These are phyloP conservation scores for Drosophila koepferae DNA, from an alignment of 2,888 invertebrate species.

Conservation along the genomic window DNA sequence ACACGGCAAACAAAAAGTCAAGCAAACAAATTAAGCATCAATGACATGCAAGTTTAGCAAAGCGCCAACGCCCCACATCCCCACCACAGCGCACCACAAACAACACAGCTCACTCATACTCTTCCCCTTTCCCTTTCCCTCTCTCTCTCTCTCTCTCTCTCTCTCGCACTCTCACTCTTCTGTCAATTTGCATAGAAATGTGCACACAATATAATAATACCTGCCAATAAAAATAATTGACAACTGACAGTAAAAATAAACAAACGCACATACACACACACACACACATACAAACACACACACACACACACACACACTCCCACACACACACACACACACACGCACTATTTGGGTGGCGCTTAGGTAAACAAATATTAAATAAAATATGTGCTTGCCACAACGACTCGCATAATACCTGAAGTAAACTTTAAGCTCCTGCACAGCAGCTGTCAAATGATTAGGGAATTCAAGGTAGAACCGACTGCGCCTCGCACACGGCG, in stretches of 20 bases:
- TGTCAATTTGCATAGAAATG: conserved; percentile 73
- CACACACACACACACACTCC: conserved; percentile 1
- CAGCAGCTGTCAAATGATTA: conserved; percentile 73
- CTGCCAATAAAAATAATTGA: conserved; percentile 80
- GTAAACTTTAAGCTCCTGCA: conserved; percentile 65
- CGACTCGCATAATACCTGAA: conserved; percentile 35
- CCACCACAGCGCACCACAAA: conserved; percentile 29
- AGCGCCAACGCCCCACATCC: conserved; percentile 28
- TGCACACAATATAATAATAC: conserved; percentile 75
- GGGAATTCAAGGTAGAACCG: conserved; percentile 43
- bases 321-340: conserved; percentile 15
- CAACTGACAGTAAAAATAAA: conserved; percentile 74
- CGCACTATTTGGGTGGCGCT: conserved; percentile 22
- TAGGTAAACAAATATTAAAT: conserved; percentile 67
- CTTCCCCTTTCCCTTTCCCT: neutral
- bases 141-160: neutral
- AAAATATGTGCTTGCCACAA: conserved; percentile 51
- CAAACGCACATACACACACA: conserved; percentile 44
- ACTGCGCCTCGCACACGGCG: conserved; percentile 47
- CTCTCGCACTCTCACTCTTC: conserved; percentile 4
- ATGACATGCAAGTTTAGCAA: conserved; percentile 75
- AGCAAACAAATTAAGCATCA: conserved; percentile 77
- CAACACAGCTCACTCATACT: conserved; percentile 25
- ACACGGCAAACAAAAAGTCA: conserved; percentile 62
- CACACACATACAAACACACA: neutral